These are phyloP conservation scores for Pammene aurita DNA, from an alignment of 2,888 invertebrate species.

Conservation along the genomic window DNA sequence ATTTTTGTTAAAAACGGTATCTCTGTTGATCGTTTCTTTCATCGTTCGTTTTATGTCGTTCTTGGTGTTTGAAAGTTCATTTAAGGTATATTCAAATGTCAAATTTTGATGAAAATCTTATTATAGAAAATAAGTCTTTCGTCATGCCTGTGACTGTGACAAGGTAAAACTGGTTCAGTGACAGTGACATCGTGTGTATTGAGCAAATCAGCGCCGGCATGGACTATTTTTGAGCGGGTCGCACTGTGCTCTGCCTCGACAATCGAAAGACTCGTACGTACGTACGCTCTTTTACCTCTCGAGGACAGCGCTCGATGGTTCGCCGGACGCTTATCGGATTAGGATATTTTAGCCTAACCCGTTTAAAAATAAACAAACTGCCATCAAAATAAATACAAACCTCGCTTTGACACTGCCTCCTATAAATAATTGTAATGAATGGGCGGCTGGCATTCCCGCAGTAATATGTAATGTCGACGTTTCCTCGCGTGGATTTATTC, in stretches of 20 bases:
- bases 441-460: slow-evolving; percentile 73
- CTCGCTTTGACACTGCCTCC: slow-evolving; percentile 77
- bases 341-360: slow-evolving; percentile 73
- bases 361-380: slow-evolving; percentile 79
- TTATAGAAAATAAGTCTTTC: slow-evolving; percentile 69
- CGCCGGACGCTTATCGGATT: slow-evolving; percentile 74
- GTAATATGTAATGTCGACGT: slow-evolving; percentile 77
- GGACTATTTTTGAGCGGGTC: slow-evolving; percentile 62
- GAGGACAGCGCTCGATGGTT: slow-evolving; percentile 38
- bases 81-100: slow-evolving; percentile 16
- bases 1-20: background rate
- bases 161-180: slow-evolving; percentile 56
- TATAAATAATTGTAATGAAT: slow-evolving; percentile 83
- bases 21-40: background rate
- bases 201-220: slow-evolving; percentile 60
- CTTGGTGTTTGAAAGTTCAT: background rate
- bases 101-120: slow-evolving; percentile 65
- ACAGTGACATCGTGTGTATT: slow-evolving; percentile 69
- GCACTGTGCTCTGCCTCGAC: slow-evolving; percentile 49
- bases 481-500: slow-evolving; percentile 75
- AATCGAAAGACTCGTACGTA: slow-evolving; percentile 9
- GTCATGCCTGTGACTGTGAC: slow-evolving; percentile 61
- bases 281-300: slow-evolving; percentile 24
- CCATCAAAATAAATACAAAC: slow-evolving; percentile 78
- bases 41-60: no score